Percentiles rank a stretch among this genome's conserved stretches.
Evolutionary conservation across 2,888 invertebrate species (phyloP).

Genomic region (Synergus japonicus): DNA sequence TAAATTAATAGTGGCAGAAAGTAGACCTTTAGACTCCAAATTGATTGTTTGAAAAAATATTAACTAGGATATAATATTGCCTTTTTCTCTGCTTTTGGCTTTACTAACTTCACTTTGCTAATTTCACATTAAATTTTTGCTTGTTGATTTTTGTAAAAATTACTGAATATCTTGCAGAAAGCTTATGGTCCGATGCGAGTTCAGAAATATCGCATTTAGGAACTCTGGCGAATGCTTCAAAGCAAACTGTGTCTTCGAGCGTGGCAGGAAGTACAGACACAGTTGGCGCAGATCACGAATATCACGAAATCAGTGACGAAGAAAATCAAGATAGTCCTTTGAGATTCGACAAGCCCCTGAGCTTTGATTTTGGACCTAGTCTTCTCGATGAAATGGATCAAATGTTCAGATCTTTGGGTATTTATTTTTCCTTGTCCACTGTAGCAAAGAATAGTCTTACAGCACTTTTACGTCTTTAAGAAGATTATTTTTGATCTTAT

Average conservation of each 20-base stretch:
- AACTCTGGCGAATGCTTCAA: constrained; percentile 60
- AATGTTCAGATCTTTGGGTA: constrained; percentile 84
- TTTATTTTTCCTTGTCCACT: not conserved
- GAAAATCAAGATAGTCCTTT: constrained; percentile 80
- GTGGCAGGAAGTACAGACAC: constrained; percentile 62
- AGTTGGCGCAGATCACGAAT: constrained; percentile 82
- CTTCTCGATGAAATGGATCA: constrained; percentile 94
- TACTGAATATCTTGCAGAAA: constrained; percentile 62
- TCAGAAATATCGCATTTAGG: constrained; percentile 70
- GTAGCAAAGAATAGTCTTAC: not conserved
- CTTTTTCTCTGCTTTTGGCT: not conserved
- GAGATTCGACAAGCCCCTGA: constrained; percentile 78
- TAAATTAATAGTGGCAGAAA: not conserved
- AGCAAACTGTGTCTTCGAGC: constrained; percentile 65
- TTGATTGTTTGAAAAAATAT: not conserved
- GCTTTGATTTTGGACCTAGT: constrained; percentile 91
- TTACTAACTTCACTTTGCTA: not conserved
- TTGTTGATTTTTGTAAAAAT: not conserved
- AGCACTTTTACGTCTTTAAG: constrained; percentile 5
- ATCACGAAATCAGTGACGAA: constrained; percentile 91
- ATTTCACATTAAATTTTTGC: not conserved
- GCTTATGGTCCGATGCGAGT: constrained; percentile 72
- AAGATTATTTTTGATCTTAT: not conserved
- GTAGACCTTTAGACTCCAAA: not conserved
- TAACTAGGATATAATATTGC: not conserved